phyloP scores from a whole-genome alignment of 2,888 invertebrate genomes.

The Saturnia pavonia region DNA sequence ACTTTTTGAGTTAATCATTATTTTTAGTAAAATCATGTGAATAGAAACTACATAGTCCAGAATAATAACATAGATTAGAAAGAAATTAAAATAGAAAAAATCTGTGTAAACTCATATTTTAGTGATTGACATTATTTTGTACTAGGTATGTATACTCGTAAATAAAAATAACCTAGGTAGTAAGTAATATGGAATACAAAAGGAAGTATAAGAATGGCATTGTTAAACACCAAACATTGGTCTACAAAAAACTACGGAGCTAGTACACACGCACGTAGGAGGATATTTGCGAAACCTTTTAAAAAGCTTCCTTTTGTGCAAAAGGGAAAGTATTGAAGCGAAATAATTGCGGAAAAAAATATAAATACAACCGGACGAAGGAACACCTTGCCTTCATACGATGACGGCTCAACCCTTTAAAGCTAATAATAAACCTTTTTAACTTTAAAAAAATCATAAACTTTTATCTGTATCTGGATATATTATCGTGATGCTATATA shows the following conservation, averaged over 20 bases:
- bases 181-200: background rate
- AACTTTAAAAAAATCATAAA: background rate
- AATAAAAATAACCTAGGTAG: background rate
- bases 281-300: slow-evolving; percentile 74
- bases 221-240: background rate
- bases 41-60: too few relatives aligned
- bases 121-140: background rate
- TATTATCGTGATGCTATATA: too few relatives aligned
- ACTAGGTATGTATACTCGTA: background rate
- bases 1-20: too few relatives aligned
- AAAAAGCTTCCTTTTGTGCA: slow-evolving; percentile 62
- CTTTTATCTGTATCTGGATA: background rate
- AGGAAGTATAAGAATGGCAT: background rate
- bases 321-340: slow-evolving; percentile 71
- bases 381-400: slow-evolving; percentile 61
- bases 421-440: slow-evolving; percentile 20
- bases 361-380: slow-evolving; percentile 42
- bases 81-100: background rate
- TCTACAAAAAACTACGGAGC: slow-evolving; percentile 15
- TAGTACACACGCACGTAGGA: slow-evolving; percentile 49
- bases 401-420: slow-evolving; percentile 52
- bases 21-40: too few relatives aligned
- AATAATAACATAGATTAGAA: background rate
- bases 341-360: slow-evolving; percentile 65
- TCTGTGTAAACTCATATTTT: background rate